These are phyloP conservation scores for Oxytorus armatus DNA, from an alignment of 2,888 invertebrate genomes.

Conservation along the genomic window DNA sequence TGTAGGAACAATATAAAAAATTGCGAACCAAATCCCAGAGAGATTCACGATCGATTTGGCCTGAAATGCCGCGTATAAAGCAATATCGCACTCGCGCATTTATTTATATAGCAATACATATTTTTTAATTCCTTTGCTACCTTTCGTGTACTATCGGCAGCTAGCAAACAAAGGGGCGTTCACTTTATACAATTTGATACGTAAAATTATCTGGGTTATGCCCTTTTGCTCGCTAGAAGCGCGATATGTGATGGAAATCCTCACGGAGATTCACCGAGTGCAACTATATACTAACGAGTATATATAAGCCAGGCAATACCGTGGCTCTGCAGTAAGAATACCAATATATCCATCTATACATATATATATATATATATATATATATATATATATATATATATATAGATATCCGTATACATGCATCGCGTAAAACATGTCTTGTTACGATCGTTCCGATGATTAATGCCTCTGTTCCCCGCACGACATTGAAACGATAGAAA, in stretches of 20 bases:
- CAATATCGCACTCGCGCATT: constrained; percentile 27
- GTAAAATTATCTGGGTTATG: not conserved
- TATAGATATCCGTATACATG: not conserved
- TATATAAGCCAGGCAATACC: constrained; percentile 30
- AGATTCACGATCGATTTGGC: no score
- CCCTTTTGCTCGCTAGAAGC: not conserved
- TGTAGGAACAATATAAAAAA: no score
- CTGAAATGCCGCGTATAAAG: constrained; percentile 12
- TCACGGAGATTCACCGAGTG: constrained; percentile 36
- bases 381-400: constrained; percentile 10
- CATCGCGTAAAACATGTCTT: constrained; percentile 54
- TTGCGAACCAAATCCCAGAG: no score
- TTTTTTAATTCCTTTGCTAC: constrained; percentile 2
- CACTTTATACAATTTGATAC: not conserved
- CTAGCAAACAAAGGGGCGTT: not conserved
- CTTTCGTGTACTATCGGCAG: constrained; percentile 10
- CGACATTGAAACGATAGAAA: constrained; percentile 72
- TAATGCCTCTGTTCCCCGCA: constrained; percentile 58
- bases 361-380: not conserved
- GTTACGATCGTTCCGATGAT: constrained; percentile 66
- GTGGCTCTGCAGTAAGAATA: constrained; percentile 20
- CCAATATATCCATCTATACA: not conserved
- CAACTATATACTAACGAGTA: constrained; percentile 51
- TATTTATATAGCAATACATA: constrained; percentile 35
- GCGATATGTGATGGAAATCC: constrained; percentile 5